Evolutionary conservation across 1,140 invertebrate species (phyloP), one percentile per base, ranked within the genome.

Genomic region (Sinella curviseta): DNA sequence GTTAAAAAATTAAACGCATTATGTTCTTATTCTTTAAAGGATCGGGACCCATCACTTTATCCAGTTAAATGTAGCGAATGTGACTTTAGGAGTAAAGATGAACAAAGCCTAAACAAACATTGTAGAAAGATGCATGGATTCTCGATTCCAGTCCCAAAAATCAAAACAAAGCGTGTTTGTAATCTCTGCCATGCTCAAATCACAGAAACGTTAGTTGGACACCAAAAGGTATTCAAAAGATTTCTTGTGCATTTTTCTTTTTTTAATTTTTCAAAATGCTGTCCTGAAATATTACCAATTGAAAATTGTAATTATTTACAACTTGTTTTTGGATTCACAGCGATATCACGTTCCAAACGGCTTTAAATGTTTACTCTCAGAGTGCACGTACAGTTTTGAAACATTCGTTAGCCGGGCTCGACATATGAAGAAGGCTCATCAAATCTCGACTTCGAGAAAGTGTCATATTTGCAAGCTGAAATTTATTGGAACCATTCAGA

Each of bases 331-430:
- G 26, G 57, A 14, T n/a, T 65, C 24, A 17, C 57, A 65, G 57
- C 16, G 57, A 65, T 65, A 26, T 65, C 57, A 65, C 57, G 57
- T 65, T 65, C 8, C 8, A 65, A 65, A 65, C 57, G 57, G 57
- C 4, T 65, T 65, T n/a, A 65, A 65, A 65, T 65, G 57, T 26
- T 12, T 26, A 8, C 57, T 12, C 57, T 20, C 39, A 48, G 39
- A 20, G 39, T 65, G 57, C 57, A n/a, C 57, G 3, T 65, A 26
- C 26, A 26, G 16, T 65, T 65, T 14, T 26, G 57, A 65, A 26
- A 65, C 57, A 4, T 16, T 8, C 16, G 4, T n/a, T n/a, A 65
- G 57, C 24, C 16, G 57, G 24, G 57, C 57, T 4, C 8, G 8
- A 12, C 57, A 65, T n/a, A 65, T 65, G 57, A 17, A 14, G 24